These are phyloP conservation scores for Erinaceus europaeus DNA, from an alignment of 2,113 vertebrate genomes.

Conservation along the genomic window DNA sequence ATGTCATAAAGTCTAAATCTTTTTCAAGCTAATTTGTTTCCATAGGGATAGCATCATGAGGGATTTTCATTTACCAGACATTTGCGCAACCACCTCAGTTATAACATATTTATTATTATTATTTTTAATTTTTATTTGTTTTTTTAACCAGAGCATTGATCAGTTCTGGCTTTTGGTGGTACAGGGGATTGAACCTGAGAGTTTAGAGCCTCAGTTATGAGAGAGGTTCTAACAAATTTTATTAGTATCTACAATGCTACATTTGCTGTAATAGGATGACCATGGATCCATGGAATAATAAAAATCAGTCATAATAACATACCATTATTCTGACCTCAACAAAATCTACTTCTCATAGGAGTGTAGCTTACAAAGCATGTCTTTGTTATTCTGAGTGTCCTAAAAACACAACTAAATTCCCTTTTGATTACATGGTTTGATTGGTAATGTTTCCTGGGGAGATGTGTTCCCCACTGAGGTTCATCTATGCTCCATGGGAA, in stretches of 20 bases:
- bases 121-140: no score
- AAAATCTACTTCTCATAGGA: not conserved
- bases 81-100: not conserved
- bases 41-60: not conserved
- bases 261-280: not conserved
- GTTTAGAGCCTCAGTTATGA: no score
- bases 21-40: not conserved
- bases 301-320: not conserved
- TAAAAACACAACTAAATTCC: not conserved
- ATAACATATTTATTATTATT: no score
- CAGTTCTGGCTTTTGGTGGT: no score
- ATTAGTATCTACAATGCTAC: not conserved
- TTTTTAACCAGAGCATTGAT: no score
- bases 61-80: not conserved
- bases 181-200: no score
- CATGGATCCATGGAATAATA: not conserved
- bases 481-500: not conserved
- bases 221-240: not conserved
- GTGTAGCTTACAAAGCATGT: not conserved
- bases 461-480: not conserved
- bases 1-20: not conserved
- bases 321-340: not conserved
- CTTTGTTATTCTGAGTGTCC: not conserved
- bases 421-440: not conserved
- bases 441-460: not conserved